Base-by-base conservation (phyloP, 2,797 vertebrate species). In the Dallia pectoralis region DNA sequence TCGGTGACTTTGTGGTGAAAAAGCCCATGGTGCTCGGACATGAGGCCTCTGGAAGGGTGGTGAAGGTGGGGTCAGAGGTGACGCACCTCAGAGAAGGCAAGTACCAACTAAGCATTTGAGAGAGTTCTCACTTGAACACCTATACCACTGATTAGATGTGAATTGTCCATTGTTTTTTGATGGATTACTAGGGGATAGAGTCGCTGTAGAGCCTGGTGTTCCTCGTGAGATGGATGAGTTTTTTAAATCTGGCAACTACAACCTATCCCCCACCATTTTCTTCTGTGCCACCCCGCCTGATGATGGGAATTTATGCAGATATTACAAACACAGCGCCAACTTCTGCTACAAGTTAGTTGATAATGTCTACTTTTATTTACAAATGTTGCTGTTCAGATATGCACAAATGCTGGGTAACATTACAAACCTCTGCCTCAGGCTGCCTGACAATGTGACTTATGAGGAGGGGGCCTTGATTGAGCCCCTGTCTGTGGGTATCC, bases 381-480 rank as follows among this genome's bases (percentile, higher is more conserved):
- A n/a, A 22, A 51, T 15, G 19, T 33, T 22, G 36, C n/a, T 11
- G 29, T 29, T 27, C 14, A 6, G 25, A 32, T 63, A 47, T 40
- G 22, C 40, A 67, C 1, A 9, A 29, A 49, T 44, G 18, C 11
- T 25, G 53, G 53, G 53, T n/a, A 4, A 67, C 33, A 67, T 67
- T 9, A 40, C 56, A 63, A 62, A 22, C 32, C 15, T 59, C 14
- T 70, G 22, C 19, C 47, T 65, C 83, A 99, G 98, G 89, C 91
- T 99, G 84, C 97, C 98, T 29, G 95, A 99, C 76, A 95, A 93
- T 1, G 93, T 99, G 82, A 97, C 95, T 1, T 98, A 93, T 90
- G 98, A 99, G 85, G 98, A 99, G 89, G 98, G 97, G 51, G 97
- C 97, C 25, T 92, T 99, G 30, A 92, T 99, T 0, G 97, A 99